Evolutionary conservation across 2,113 vertebrate genomes (phyloP).

Genomic region (Rhipidura dahli): DNA sequence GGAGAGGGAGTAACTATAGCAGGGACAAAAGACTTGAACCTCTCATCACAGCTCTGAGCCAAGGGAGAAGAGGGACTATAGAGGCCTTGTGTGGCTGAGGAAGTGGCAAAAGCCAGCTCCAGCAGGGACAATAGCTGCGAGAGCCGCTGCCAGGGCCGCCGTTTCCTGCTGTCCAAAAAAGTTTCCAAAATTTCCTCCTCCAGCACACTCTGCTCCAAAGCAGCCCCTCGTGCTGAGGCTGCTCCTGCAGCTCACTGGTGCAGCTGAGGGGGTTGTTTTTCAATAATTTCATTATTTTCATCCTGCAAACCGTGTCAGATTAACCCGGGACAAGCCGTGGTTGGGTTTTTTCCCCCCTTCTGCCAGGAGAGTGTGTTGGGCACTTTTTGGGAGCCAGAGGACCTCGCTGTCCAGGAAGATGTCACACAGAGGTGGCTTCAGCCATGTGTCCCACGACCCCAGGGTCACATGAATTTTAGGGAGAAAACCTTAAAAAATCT

Average conservation of each 20-base stretch:
- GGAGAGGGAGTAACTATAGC: constrained; percentile 39
- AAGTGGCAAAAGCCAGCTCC: constrained; percentile 43
- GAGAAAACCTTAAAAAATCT: background rate
- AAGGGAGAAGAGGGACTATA: background rate
- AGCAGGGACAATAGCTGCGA: background rate
- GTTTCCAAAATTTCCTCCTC: background rate
- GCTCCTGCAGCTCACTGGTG: background rate
- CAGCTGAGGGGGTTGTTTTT: background rate
- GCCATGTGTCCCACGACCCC: background rate
- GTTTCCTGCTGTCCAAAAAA: background rate
- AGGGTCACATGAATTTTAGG: background rate
- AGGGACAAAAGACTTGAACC: background rate
- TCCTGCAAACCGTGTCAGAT: background rate
- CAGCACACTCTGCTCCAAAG: background rate
- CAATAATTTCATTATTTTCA: background rate
- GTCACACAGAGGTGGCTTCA: background rate
- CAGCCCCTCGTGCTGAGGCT: background rate
- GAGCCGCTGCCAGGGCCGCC: background rate
- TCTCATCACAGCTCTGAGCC: background rate
- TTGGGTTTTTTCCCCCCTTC: background rate
- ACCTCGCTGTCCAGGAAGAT: background rate
- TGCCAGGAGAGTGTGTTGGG: background rate
- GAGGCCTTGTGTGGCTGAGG: constrained; percentile 7
- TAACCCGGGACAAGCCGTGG: background rate
- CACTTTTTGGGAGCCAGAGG: background rate